These are phyloP conservation scores for Charanyca ferruginea DNA, from an alignment of 2,888 invertebrate species.

Conservation along the genomic window DNA sequence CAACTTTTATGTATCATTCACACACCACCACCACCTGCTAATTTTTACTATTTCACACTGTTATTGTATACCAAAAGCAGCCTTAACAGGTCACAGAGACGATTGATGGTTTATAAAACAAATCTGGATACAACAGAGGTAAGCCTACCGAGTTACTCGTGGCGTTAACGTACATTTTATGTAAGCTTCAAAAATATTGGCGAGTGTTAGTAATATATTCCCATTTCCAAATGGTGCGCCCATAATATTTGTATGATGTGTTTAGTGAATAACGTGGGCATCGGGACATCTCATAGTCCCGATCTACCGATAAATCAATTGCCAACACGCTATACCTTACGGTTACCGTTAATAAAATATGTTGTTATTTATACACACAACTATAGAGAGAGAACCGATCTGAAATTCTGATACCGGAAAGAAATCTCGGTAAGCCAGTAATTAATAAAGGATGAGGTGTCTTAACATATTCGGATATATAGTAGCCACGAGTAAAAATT, in stretches of 20 bases:
- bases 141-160: constrained; percentile 16
- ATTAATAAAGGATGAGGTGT: constrained; percentile 24
- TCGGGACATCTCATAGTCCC: constrained; percentile 80
- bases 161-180: constrained; percentile 47
- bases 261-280: constrained; percentile 84
- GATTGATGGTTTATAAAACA: constrained; percentile 41
- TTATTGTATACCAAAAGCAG: constrained; percentile 24
- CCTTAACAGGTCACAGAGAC: constrained; percentile 17
- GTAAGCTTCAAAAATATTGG: constrained; percentile 68
- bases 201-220: constrained; percentile 66
- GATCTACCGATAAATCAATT: constrained; percentile 85
- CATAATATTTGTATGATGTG: constrained; percentile 79
- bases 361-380: constrained; percentile 54
- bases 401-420: constrained; percentile 9
- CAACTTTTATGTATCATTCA: constrained; percentile 6
- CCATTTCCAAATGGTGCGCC: constrained; percentile 74
- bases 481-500: too few relatives aligned
- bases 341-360: constrained; percentile 73
- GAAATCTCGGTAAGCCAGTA: constrained; percentile 10
- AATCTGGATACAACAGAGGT: constrained; percentile 33
- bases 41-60: constrained; percentile 11
- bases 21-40: constrained; percentile 23
- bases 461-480: not conserved
- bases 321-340: constrained; percentile 77
- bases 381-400: constrained; percentile 18